Base-by-base conservation (phyloP, 1,140 invertebrate genomes). In the Diuraphis noxia region DNA sequence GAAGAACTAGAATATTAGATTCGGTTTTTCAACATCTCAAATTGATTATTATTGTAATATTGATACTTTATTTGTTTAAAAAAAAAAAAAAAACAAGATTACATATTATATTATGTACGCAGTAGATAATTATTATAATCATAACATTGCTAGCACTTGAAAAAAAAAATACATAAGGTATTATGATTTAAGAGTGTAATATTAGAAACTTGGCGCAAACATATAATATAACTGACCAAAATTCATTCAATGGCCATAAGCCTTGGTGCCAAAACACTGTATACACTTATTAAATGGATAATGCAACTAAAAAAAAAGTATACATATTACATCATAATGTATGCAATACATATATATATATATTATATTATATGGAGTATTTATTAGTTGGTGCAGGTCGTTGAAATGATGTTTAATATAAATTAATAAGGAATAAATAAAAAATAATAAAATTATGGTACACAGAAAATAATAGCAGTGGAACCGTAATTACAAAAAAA, bases 391-490 rank as follows among this genome's bases (percentile, higher is more conserved):
- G 88, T 90, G 88, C 77, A 81, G 23, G 41, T 90, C 34, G 77
- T 91, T 81, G 89, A 52, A 30, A 81, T 81, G 30, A 52, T 82
- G 43, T 40, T 72, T 49, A 77, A 49, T 49, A 52, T 91, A 49
- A 91, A 82, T 46, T 49, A 79, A 91, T 36, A 82, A 91, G 17
- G 77, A 82, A 91, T 52, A 91, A 81, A 91, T 52, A 52, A 40
- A 90, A 82, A 91, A 91, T 90, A 90, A 81, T 52, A 82, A 91
- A 91, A 82, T 81, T 81, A 91, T 91, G 77, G 43, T 91, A 91
- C 89, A 91, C 63, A 52, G 43, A 49, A 91, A 91, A 91, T 91
- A 91, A 91, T 91, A 81, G 41, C 89, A 91, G 43, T 91, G 77
- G 77, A 81, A 82, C 46, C 46, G 25, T 91, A 82, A 91, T 91